phyloP scores from a whole-genome alignment of 2,797 vertebrate genomes.

The Anableps anableps region DNA sequence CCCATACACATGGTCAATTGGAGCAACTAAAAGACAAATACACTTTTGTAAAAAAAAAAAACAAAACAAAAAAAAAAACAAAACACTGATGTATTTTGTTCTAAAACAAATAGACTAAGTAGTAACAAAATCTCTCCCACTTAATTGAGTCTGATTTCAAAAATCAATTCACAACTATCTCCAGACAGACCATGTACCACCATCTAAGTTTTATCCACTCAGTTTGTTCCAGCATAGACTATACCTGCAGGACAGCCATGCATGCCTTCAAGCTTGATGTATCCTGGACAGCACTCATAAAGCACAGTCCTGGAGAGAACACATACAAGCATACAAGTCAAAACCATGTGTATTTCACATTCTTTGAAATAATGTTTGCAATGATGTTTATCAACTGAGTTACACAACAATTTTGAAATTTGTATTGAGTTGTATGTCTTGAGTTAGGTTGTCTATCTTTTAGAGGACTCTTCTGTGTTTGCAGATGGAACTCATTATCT shows the following conservation, averaged over 20 bases:
- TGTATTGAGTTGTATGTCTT: slow-evolving; percentile 35
- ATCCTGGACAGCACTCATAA: slow-evolving; percentile 98
- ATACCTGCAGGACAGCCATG: slow-evolving; percentile 96
- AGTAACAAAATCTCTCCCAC: neutral
- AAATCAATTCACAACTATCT: slow-evolving; percentile 37
- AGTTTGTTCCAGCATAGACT: slow-evolving; percentile 7
- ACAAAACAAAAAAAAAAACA: slow-evolving; percentile 6
- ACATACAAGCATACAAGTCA: slow-evolving; percentile 28
- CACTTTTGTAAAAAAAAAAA: slow-evolving; percentile 4
- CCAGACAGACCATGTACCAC: slow-evolving; percentile 22
- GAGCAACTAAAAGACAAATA: slow-evolving; percentile 84
- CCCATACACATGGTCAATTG: slow-evolving; percentile 93
- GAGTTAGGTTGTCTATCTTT: slow-evolving; percentile 46
- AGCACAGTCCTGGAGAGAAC: slow-evolving; percentile 85
- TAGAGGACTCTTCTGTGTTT: slow-evolving; percentile 35
- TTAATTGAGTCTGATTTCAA: slow-evolving; percentile 20
- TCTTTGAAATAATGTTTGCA: slow-evolving; percentile 14
- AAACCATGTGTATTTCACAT: slow-evolving; percentile 7
- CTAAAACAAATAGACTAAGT: slow-evolving; percentile 11
- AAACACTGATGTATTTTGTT: neutral
- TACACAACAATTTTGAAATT: slow-evolving; percentile 4
- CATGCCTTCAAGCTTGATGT: slow-evolving; percentile 90
- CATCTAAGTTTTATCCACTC: slow-evolving; percentile 19
- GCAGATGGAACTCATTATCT: slow-evolving; percentile 70
- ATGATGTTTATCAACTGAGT: neutral